Evolutionary conservation across 2,888 invertebrate species (phyloP).

Genomic region (Therioaphis trifolii): DNA sequence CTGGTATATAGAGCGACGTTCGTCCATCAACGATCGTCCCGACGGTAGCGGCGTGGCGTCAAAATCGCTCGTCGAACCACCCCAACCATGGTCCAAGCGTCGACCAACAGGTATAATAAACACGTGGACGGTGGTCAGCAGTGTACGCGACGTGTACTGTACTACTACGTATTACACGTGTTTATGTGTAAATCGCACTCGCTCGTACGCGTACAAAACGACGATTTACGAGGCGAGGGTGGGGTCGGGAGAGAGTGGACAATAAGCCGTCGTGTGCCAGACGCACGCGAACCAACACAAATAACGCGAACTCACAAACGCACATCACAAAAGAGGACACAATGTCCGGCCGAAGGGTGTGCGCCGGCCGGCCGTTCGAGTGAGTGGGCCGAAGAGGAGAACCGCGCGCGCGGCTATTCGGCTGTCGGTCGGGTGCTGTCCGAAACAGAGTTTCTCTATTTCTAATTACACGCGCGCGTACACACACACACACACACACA

Average conservation of each 20-base stretch:
- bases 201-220: background rate
- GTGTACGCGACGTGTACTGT: too few species aligned
- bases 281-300: background rate
- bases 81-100: too few species aligned
- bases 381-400: background rate
- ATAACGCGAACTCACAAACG: background rate
- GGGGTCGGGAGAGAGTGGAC: background rate
- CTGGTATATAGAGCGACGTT: too few species aligned
- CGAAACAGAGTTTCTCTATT: conserved; percentile 33
- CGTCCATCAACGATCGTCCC: too few species aligned
- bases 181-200: background rate
- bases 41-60: too few species aligned
- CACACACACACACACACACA: too few species aligned
- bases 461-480: conserved; percentile 14
- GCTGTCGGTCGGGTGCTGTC: background rate
- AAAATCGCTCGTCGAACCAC: too few species aligned
- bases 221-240: background rate
- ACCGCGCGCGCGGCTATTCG: too few species aligned
- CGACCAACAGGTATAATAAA: too few species aligned
- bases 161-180: too few species aligned
- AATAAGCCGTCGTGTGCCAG: conserved; percentile 4
- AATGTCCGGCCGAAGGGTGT: conserved; percentile 38
- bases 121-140: too few species aligned
- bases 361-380: background rate
- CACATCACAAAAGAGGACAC: background rate